Conservation (phyloP, 2,113 vertebrate genomes). For the Syngnathus scovelli region DNA sequence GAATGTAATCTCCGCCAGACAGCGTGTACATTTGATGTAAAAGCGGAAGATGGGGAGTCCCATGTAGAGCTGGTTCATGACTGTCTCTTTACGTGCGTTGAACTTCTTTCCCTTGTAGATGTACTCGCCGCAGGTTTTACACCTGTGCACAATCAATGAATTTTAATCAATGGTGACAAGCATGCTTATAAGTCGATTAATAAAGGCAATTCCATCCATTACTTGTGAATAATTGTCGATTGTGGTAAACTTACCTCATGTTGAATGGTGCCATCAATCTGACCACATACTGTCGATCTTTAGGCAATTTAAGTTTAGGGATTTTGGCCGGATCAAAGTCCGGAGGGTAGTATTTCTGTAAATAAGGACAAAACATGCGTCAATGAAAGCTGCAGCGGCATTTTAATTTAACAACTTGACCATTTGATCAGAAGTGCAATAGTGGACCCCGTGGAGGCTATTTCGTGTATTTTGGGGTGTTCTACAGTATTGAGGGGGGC, state of each 20-base stretch:
- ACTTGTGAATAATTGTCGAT: background rate
- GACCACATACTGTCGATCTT: slow-evolving; percentile 89
- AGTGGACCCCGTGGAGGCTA: no score
- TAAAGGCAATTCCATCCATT: background rate
- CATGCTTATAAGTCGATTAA: background rate
- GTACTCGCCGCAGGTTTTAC: slow-evolving; percentile 92
- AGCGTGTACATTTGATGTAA: slow-evolving; percentile 94
- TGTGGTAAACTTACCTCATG: slow-evolving; percentile 72
- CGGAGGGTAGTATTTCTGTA: slow-evolving; percentile 90
- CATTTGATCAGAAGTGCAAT: background rate
- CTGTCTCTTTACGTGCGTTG: slow-evolving; percentile 93
- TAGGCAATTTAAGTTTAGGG: slow-evolving; percentile 83
- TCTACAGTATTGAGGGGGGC: no score
- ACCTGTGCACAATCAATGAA: slow-evolving; percentile 60
- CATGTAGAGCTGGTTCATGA: slow-evolving; percentile 88
- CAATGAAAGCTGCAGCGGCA: background rate
- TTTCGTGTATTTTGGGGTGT: no score
- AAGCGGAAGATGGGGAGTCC: slow-evolving; percentile 93
- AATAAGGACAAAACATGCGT: background rate
- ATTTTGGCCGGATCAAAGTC: slow-evolving; percentile 92
- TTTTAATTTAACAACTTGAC: background rate
- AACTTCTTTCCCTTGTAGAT: slow-evolving; percentile 98
- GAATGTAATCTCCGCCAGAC: slow-evolving; percentile 88
- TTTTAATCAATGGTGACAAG: background rate
- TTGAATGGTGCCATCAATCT: slow-evolving; percentile 88